phyloP scores from a whole-genome alignment of 2,888 invertebrate species.

The Heliconius erato region DNA sequence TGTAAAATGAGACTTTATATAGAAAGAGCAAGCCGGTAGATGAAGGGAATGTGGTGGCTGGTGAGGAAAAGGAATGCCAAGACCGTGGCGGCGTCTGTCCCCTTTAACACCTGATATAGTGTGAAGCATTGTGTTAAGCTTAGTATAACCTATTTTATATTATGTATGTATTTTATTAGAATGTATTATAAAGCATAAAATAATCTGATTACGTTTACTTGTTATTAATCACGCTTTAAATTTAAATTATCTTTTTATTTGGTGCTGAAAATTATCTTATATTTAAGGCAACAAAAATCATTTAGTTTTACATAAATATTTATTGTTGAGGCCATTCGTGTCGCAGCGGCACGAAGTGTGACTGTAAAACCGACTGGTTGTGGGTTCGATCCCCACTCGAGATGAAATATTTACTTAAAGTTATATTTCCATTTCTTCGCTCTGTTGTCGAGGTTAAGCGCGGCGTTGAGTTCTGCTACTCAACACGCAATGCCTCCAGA shows the following conservation, averaged over 20 bases:
- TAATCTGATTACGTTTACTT: neutral
- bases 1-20: neutral
- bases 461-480: too few relatives aligned
- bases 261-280: neutral
- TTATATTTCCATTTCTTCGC: too few relatives aligned
- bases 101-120: conserved; percentile 7
- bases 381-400: too few relatives aligned
- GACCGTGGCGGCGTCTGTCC: neutral
- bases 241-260: neutral
- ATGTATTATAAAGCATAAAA: too few relatives aligned
- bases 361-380: too few relatives aligned
- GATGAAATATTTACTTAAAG: too few relatives aligned
- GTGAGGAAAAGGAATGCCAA: neutral
- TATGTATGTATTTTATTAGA: too few relatives aligned
- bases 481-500: too few relatives aligned
- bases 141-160: too few relatives aligned
- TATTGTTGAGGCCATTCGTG: too few relatives aligned
- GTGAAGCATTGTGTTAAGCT: neutral
- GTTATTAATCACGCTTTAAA: neutral
- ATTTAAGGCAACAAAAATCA: neutral
- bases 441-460: too few relatives aligned
- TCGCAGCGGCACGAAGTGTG: too few relatives aligned
- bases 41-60: conserved; percentile 4
- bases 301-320: neutral
- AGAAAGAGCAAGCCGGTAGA: neutral